phyloP scores from a whole-genome alignment of 2,797 vertebrate genomes.

The Ammospiza maritima region DNA sequence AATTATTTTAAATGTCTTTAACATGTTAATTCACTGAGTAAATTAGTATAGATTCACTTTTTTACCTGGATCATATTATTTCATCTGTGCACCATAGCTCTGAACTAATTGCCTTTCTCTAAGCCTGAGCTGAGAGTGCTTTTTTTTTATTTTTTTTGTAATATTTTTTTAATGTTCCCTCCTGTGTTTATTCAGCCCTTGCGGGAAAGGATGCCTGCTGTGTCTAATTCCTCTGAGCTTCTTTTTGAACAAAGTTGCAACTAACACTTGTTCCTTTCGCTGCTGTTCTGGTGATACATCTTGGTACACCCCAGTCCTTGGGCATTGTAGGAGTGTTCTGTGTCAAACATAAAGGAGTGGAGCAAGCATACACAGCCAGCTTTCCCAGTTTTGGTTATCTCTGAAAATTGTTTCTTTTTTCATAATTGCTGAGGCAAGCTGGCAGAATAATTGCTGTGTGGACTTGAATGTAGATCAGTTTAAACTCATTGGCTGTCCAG shows the following conservation, averaged over 20 bases:
- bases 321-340: slow-evolving; percentile 20
- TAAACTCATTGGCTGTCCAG: neutral
- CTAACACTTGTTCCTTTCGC: slow-evolving; percentile 42
- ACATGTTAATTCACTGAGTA: neutral
- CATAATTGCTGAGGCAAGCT: slow-evolving; percentile 22
- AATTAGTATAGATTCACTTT: neutral
- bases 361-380: neutral
- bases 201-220: slow-evolving; percentile 41
- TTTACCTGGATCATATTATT: neutral
- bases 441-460: slow-evolving; percentile 6
- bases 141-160: neutral
- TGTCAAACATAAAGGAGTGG: slow-evolving; percentile 14
- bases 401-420: slow-evolving; percentile 34
- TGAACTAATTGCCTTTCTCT: neutral
- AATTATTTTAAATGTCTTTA: slow-evolving; percentile 20
- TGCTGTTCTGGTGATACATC: neutral
- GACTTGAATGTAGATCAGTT: slow-evolving; percentile 7
- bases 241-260: slow-evolving; percentile 40
- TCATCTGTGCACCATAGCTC: neutral
- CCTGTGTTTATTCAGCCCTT: neutral
- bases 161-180: neutral
- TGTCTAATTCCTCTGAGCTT: slow-evolving; percentile 41
- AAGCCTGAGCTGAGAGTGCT: neutral
- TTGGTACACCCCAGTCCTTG: slow-evolving; percentile 26
- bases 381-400: neutral